Conservation (phyloP, 2,888 invertebrate genomes). For the Cheilosia urbana region DNA sequence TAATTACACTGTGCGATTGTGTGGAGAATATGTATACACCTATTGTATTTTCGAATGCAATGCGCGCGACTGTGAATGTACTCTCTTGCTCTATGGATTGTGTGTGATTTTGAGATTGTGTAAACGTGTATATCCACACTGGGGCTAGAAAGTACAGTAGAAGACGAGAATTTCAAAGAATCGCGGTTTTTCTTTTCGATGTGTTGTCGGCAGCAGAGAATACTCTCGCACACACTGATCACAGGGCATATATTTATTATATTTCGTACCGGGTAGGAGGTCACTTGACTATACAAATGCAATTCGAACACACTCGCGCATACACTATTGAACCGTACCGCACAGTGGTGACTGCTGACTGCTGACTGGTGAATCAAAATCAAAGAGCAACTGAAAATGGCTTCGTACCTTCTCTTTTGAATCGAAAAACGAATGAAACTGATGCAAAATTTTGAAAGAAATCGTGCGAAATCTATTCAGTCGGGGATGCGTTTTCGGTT, state of each 20-base stretch:
- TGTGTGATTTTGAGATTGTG: neutral
- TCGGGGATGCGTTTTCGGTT: neutral
- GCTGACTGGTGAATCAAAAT: slow-evolving; percentile 22
- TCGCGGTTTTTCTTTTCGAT: neutral
- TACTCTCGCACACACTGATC: neutral
- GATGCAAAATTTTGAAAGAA: neutral
- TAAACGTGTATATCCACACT: neutral
- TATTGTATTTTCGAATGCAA: slow-evolving; percentile 26
- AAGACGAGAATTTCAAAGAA: slow-evolving; percentile 12
- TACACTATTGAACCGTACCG: slow-evolving; percentile 11
- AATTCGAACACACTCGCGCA: neutral
- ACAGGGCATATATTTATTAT: neutral
- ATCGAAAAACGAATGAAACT: neutral
- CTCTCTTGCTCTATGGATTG: slow-evolving; percentile 3
- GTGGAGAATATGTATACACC: slow-evolving; percentile 32
- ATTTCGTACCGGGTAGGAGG: slow-evolving; percentile 9
- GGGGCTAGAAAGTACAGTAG: slow-evolving; percentile 37
- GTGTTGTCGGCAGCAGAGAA: neutral
- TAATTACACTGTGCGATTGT: slow-evolving; percentile 55
- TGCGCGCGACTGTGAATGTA: slow-evolving; percentile 25
- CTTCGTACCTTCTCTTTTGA: slow-evolving; percentile 1
- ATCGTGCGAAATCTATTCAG: neutral
- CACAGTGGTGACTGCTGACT: slow-evolving; percentile 49
- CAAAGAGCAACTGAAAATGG: slow-evolving; percentile 60
- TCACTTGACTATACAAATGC: slow-evolving; percentile 28